phyloP scores from a whole-genome alignment of 2,888 invertebrate species.

The Drosophila colorata region DNA sequence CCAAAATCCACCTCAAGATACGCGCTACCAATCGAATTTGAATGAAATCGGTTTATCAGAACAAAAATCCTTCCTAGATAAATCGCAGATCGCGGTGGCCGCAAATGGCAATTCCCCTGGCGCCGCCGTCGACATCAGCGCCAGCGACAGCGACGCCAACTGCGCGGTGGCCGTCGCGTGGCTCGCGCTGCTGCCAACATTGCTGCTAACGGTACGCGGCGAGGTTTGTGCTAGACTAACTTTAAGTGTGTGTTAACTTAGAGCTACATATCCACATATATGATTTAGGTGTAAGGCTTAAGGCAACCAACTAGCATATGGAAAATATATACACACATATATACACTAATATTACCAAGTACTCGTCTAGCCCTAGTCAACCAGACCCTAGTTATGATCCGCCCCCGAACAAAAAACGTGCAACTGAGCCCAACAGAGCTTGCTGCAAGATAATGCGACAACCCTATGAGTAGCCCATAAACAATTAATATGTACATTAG shows the following conservation, averaged over 20 bases:
- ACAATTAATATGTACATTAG: slow-evolving; percentile 2
- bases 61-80: slow-evolving; percentile 87
- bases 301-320: slow-evolving; percentile 17
- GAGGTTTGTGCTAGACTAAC: slow-evolving; percentile 30
- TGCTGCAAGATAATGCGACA: slow-evolving; percentile 25
- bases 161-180: slow-evolving; percentile 61
- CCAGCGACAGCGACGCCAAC: slow-evolving; percentile 44
- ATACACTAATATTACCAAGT: slow-evolving; percentile 7
- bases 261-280: slow-evolving; percentile 26
- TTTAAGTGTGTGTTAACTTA: slow-evolving; percentile 44
- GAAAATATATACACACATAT: slow-evolving; percentile 12
- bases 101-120: slow-evolving; percentile 66
- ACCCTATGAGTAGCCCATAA: slow-evolving; percentile 15
- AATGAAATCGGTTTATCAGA: slow-evolving; percentile 93
- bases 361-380: slow-evolving; percentile 52
- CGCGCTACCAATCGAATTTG: slow-evolving; percentile 90
- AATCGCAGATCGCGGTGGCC: slow-evolving; percentile 70
- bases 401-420: slow-evolving; percentile 45
- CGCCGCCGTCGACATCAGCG: slow-evolving; percentile 40
- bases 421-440: slow-evolving; percentile 42
- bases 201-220: slow-evolving; percentile 31
- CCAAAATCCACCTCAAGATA: slow-evolving; percentile 84
- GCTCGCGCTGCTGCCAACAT: slow-evolving; percentile 39
- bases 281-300: slow-evolving; percentile 21
- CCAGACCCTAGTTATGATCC: slow-evolving; percentile 69